Conservation (phyloP, 2,888 invertebrate genomes). For the Epsilonema sp. region DNA sequence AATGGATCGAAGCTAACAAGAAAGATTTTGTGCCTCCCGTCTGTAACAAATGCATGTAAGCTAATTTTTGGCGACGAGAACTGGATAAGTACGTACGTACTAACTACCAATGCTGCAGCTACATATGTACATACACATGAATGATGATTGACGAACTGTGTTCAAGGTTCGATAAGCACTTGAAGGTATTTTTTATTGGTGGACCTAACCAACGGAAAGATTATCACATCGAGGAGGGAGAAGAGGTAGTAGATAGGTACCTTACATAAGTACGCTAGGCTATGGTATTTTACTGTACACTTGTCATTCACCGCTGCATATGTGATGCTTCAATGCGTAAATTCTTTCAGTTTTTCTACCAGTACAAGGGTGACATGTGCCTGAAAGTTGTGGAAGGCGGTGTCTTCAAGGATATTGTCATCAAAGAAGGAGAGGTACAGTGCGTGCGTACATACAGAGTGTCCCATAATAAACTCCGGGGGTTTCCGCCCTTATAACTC, state of each 20-base stretch:
- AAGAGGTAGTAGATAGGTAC: slow-evolving; percentile 37
- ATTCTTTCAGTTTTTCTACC: slow-evolving; percentile 34
- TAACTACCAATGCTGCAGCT: too few relatives aligned
- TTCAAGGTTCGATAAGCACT: slow-evolving; percentile 32
- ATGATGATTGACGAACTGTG: too few relatives aligned
- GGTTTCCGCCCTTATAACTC: too few relatives aligned
- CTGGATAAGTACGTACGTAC: too few relatives aligned
- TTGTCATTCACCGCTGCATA: too few relatives aligned
- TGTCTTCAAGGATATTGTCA: slow-evolving; percentile 33
- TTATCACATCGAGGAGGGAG: slow-evolving; percentile 40
- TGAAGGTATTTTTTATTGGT: slow-evolving; percentile 40
- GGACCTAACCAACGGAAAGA: slow-evolving; percentile 40
- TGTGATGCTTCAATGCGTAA: not conserved
- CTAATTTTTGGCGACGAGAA: slow-evolving; percentile 9
- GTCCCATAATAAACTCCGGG: too few relatives aligned
- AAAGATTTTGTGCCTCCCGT: slow-evolving; percentile 33
- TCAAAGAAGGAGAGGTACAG: slow-evolving; percentile 36
- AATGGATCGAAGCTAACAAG: slow-evolving; percentile 32
- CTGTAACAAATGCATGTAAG: slow-evolving; percentile 36
- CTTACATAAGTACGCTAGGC: too few relatives aligned
- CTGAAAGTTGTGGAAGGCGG: slow-evolving; percentile 37
- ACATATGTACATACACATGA: too few relatives aligned
- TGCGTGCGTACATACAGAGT: too few relatives aligned
- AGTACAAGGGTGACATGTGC: slow-evolving; percentile 39
- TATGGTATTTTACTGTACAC: too few relatives aligned